Conservation (phyloP, 2,888 invertebrate genomes). For the Heliothis peltigera region DNA sequence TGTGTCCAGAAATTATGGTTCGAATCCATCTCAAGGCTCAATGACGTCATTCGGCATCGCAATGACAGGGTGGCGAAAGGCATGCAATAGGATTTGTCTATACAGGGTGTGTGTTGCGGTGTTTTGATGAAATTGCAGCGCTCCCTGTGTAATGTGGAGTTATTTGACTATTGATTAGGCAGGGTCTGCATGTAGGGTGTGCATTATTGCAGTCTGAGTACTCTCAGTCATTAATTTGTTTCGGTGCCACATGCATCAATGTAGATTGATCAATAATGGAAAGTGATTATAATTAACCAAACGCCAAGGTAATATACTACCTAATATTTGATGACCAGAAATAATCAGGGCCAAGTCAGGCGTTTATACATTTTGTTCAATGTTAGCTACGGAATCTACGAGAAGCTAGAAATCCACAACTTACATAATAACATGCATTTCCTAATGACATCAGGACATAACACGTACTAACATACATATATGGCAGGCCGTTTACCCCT, state of each 20-base stretch:
- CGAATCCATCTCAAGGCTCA: constrained; percentile 86
- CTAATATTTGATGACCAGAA: too few relatives aligned
- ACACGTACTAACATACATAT: constrained; percentile 8
- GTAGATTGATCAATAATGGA: neutral
- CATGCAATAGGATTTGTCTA: constrained; percentile 75
- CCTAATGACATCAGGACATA: constrained; percentile 29
- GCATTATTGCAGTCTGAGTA: constrained; percentile 52
- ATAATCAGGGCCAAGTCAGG: too few relatives aligned
- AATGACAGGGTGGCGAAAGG: constrained; percentile 86
- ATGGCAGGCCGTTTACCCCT: constrained; percentile 27
- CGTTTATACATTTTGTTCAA: too few relatives aligned
- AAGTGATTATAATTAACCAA: neutral
- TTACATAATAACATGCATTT: constrained; percentile 13
- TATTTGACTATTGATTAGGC: constrained; percentile 71
- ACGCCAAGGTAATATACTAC: too few relatives aligned
- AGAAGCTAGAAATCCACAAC: neutral
- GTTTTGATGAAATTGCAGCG: constrained; percentile 69
- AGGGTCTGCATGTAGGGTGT: constrained; percentile 47
- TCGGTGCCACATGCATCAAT: neutral
- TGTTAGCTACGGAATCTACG: too few relatives aligned
- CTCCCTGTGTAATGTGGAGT: constrained; percentile 66
- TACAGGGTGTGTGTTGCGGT: constrained; percentile 63
- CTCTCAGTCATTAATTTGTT: constrained; percentile 39
- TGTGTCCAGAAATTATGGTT: constrained; percentile 87
- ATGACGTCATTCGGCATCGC: constrained; percentile 87